Base-by-base conservation (phyloP, 2,797 vertebrate genomes). In the Arnoldichthys spilopterus region DNA sequence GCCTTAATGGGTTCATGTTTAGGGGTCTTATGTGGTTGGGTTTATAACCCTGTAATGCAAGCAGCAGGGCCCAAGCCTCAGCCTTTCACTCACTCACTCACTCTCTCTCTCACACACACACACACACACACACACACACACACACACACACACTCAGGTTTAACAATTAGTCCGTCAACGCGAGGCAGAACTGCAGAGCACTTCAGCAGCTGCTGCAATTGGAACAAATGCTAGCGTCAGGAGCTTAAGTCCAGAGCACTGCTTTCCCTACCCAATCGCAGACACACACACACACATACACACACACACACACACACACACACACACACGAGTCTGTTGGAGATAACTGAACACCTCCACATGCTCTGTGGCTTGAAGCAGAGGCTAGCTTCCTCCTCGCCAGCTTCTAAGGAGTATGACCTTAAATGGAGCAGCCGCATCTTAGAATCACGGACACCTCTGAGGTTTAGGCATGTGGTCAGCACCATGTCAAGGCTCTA, bases 1-100 rank as follows among this genome's bases (percentile, higher is more conserved):
- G 69, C 64, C 83, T 90, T 88, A 90, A 90, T 90, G 83, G 30
- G 32, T 75, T 72, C 88, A 88, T 84, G 87, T 89, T 89, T 83
- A 78, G 75, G 51, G 78, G 63, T 80, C 77, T 69, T 20, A 32
- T 51, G 61, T 0, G 67, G 84, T 74, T 59, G 32, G 49, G 62
- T 30, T 71, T n/a, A n/a, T 79, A 79, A 71, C 58, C 49, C 67
- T 72, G 63, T 58, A 79, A 77, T 72, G 77, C 40, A 77, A 74
- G 58, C 74, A 76, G 56, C 74, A 40, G n/a, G 63, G 28, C 70
- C 70, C 28, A 32, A 49, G 66, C 49, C 37, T 68, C 43, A 71
- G 61, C n/a, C 59, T 74, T n/a, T n/a, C n/a, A n/a, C n/a, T n/a
- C n/a, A n/a, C n/a, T n/a, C n/a, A n/a, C n/a, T n/a, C n/a, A n/a